Evolutionary conservation across 2,888 invertebrate species (phyloP).

Genomic region (Apodemia duryi): DNA sequence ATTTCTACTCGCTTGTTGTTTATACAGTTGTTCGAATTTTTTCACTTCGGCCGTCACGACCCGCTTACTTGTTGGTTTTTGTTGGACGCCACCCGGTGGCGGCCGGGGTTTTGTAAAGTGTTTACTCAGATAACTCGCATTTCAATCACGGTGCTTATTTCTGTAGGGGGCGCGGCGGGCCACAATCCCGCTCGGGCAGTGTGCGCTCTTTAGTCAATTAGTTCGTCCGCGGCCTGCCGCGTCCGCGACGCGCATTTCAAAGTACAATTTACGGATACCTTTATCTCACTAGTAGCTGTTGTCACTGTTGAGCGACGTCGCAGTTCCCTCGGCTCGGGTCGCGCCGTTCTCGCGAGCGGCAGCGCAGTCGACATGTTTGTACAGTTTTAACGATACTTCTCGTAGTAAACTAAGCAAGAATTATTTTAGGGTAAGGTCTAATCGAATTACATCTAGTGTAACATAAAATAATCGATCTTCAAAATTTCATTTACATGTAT

Average conservation of each 20-base stretch:
- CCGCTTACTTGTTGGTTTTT: constrained; percentile 31
- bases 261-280: constrained; percentile 60
- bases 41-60: constrained; percentile 23
- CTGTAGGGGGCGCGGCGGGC: constrained; percentile 33
- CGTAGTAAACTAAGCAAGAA: constrained; percentile 72
- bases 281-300: constrained; percentile 44
- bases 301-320: constrained; percentile 50
- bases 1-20: constrained; percentile 64
- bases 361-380: constrained; percentile 58
- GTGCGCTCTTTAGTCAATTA: constrained; percentile 34
- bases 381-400: constrained; percentile 77
- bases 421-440: constrained; percentile 76
- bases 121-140: constrained; percentile 58
- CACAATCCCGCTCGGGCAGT: constrained; percentile 17
- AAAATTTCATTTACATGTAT: constrained; percentile 61
- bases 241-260: constrained; percentile 43
- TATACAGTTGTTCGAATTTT: constrained; percentile 28
- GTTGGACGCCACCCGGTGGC: not conserved
- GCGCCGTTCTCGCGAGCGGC: not conserved
- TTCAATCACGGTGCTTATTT: constrained; percentile 59
- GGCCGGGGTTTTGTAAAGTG: constrained; percentile 30
- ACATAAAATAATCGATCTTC: constrained; percentile 64
- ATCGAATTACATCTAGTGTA: constrained; percentile 77
- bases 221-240: constrained; percentile 34
- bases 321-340: constrained; percentile 34